Evolutionary conservation across 2,797 vertebrate species (phyloP).

Genomic region (Gila robusta): DNA sequence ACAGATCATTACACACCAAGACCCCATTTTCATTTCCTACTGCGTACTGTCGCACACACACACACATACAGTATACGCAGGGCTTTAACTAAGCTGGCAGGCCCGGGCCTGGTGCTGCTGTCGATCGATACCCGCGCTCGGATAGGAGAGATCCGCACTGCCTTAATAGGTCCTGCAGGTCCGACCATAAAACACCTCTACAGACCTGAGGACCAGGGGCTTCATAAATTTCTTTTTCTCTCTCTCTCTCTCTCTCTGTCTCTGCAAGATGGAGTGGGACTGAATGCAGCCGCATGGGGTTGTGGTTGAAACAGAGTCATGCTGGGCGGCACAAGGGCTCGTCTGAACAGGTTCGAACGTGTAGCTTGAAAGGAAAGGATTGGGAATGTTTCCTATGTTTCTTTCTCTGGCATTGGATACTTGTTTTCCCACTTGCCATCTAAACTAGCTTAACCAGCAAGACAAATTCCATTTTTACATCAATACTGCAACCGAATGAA

Average conservation of each 20-base stretch:
- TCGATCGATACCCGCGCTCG: conserved; percentile 80
- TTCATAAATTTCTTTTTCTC: conserved; percentile 72
- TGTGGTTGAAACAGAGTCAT: conserved; percentile 14
- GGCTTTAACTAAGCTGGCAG: conserved; percentile 78
- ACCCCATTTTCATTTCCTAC: conserved; percentile 81
- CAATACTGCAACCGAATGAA: neutral
- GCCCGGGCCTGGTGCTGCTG: conserved; percentile 67
- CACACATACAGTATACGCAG: conserved; percentile 59
- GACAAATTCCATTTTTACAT: neutral
- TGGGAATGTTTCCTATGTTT: neutral
- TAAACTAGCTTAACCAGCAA: conserved; percentile 1
- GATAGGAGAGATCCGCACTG: conserved; percentile 72
- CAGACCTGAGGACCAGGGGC: conserved; percentile 70
- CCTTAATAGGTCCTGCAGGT: conserved; percentile 81
- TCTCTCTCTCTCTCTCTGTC: conserved; percentile 29
- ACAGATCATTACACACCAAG: conserved; percentile 85
- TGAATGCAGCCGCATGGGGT: conserved; percentile 49
- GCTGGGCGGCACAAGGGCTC: conserved; percentile 6
- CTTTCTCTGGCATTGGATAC: neutral
- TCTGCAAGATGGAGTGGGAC: conserved; percentile 50
- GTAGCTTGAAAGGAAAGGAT: conserved; percentile 11
- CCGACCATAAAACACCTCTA: conserved; percentile 80
- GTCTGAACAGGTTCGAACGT: conserved; percentile 46
- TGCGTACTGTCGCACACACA: conserved; percentile 61
- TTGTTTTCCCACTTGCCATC: neutral